phyloP scores from a whole-genome alignment of 2,113 vertebrate genomes.

The Lophura nycthemera region DNA sequence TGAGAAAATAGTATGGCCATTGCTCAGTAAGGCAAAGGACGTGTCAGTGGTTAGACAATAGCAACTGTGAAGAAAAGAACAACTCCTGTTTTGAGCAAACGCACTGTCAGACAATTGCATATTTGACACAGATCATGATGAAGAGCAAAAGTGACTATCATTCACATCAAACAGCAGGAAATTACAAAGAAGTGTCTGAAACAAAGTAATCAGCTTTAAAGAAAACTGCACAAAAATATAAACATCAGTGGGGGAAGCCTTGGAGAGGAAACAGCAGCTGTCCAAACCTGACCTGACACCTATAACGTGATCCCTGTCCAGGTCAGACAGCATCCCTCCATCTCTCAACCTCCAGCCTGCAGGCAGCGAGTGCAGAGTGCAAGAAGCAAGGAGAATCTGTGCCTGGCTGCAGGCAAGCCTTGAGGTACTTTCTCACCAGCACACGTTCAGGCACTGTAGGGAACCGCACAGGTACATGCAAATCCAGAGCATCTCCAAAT shows the following conservation, averaged over 20 bases:
- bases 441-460: fast-evolving
- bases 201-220: neutral
- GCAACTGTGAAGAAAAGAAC: neutral
- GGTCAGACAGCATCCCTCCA: neutral
- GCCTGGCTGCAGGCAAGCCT: fast-evolving
- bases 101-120: too few relatives aligned
- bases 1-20: neutral
- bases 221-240: neutral
- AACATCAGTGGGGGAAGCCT: neutral
- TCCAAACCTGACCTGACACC: neutral
- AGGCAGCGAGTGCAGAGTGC: neutral
- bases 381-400: neutral
- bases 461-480: neutral
- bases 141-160: neutral
- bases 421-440: neutral
- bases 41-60: neutral
- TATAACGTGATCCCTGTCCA: neutral
- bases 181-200: neutral
- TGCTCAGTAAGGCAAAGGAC: neutral
- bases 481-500: neutral
- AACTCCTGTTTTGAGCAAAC: too few relatives aligned
- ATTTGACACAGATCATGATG: neutral
- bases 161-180: neutral
- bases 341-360: neutral
- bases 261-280: neutral